phyloP scores from a whole-genome alignment of 2,113 vertebrate species.

The Brachirus orientalis region DNA sequence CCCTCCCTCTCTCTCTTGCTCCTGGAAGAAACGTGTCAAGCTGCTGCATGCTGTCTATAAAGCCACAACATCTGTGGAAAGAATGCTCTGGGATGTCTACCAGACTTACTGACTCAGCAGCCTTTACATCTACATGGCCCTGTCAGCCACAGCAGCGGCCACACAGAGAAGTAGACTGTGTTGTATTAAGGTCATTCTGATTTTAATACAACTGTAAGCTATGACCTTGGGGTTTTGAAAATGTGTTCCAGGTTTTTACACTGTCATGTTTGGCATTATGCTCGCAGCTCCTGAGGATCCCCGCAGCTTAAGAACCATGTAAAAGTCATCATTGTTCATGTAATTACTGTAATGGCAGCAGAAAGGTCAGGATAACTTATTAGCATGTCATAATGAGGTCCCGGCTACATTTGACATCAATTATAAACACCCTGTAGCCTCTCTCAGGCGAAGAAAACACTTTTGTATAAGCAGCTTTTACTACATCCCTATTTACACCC shows the following conservation, averaged over 20 bases:
- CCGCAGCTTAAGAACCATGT: conserved; percentile 53
- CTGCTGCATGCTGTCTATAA: conserved; percentile 59
- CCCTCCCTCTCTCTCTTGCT: neutral
- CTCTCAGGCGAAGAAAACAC: conserved; percentile 21
- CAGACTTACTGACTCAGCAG: conserved; percentile 64
- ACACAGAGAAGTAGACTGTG: neutral
- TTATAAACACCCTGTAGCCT: conserved; percentile 56
- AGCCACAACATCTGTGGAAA: conserved; percentile 36
- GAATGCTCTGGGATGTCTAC: conserved; percentile 55
- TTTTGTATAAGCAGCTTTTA: conserved; percentile 7
- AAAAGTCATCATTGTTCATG: conserved; percentile 64
- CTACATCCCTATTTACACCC: conserved; percentile 17
- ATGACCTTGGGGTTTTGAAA: conserved; percentile 51
- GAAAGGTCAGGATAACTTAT: conserved; percentile 71
- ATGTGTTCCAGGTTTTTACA: conserved; percentile 46
- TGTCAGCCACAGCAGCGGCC: conserved; percentile 11
- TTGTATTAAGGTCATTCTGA: conserved; percentile 21
- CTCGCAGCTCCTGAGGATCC: conserved; percentile 29
- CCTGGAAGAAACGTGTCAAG: conserved; percentile 22
- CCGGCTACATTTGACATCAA: conserved; percentile 62
- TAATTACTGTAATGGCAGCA: conserved; percentile 66
- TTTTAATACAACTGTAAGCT: conserved; percentile 19
- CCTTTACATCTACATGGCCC: conserved; percentile 11
- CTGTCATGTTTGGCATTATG: conserved; percentile 53
- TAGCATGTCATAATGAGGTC: conserved; percentile 72